Percentiles rank a stretch among this genome's conserved stretches.
Conservation (phyloP, 2,797 vertebrate species). For the Bovichtus variegatus region DNA sequence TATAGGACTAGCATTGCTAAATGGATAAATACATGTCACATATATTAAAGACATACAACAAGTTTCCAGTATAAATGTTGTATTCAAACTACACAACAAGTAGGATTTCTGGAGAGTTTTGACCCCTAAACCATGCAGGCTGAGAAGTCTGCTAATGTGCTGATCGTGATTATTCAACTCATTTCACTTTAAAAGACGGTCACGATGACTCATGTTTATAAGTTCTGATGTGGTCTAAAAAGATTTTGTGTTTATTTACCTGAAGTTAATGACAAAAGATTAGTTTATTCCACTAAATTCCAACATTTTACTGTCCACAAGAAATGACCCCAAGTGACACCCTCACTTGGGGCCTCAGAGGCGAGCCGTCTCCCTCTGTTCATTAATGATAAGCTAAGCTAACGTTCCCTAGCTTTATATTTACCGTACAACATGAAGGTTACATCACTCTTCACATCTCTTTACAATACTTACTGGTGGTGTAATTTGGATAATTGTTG, state of each 20-base stretch:
- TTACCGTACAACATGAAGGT: background rate
- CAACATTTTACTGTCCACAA: background rate
- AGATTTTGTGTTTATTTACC: too few species aligned
- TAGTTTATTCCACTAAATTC: background rate
- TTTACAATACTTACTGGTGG: background rate
- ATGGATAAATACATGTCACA: too few species aligned
- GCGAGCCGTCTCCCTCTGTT: background rate
- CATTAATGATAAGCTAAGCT: background rate
- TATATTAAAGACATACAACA: background rate
- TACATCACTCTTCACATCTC: background rate
- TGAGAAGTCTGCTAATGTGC: too few species aligned
- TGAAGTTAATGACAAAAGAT: background rate
- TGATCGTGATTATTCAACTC: too few species aligned
- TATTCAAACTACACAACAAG: background rate
- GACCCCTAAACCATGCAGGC: background rate
- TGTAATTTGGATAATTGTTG: background rate
- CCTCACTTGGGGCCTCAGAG: too few species aligned
- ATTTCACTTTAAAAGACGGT: too few species aligned
- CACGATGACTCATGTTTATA: too few species aligned
- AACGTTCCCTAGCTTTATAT: background rate
- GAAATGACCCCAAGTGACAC: background rate
- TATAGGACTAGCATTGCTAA: background rate
- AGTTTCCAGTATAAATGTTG: background rate
- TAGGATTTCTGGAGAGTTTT: background rate
- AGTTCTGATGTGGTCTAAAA: background rate